Evolutionary conservation across 1,140 invertebrate genomes (phyloP).

Genomic region (Adoxophyes honmai): DNA sequence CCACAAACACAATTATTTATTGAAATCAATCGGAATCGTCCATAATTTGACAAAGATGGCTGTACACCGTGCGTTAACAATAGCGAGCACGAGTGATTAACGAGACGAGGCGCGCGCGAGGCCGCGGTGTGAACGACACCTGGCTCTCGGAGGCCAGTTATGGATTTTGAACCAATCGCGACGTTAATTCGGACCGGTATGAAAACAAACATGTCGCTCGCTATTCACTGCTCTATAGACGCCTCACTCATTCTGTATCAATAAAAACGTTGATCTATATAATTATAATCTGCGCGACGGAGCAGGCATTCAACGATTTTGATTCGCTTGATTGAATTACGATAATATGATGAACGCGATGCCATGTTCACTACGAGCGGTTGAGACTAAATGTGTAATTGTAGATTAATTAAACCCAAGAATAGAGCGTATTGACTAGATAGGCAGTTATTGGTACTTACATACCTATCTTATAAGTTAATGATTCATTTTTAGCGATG

Average conservation of each 20-base stretch:
- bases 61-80: conserved; percentile 74
- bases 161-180: conserved; percentile 77
- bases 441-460: too few relatives aligned
- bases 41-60: conserved; percentile 77
- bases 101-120: conserved; percentile 73
- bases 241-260: conserved; percentile 56
- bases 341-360: background rate
- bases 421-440: too few relatives aligned
- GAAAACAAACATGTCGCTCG: conserved; percentile 75
- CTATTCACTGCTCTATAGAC: conserved; percentile 54
- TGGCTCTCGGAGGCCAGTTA: conserved; percentile 76
- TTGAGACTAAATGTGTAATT: too few relatives aligned
- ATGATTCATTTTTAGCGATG: too few relatives aligned
- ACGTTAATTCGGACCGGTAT: conserved; percentile 77
- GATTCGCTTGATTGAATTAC: conserved; percentile 14
- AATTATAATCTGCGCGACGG: conserved; percentile 40
- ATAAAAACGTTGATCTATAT: conserved; percentile 59
- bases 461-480: too few relatives aligned
- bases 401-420: too few relatives aligned
- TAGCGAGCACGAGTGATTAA: conserved; percentile 76
- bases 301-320: conserved; percentile 6
- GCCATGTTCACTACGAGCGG: too few relatives aligned
- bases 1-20: conserved; percentile 57
- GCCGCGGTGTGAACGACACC: conserved; percentile 78
- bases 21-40: conserved; percentile 59